phyloP scores from a whole-genome alignment of 2,888 invertebrate species.

The Tetropium fuscum region DNA sequence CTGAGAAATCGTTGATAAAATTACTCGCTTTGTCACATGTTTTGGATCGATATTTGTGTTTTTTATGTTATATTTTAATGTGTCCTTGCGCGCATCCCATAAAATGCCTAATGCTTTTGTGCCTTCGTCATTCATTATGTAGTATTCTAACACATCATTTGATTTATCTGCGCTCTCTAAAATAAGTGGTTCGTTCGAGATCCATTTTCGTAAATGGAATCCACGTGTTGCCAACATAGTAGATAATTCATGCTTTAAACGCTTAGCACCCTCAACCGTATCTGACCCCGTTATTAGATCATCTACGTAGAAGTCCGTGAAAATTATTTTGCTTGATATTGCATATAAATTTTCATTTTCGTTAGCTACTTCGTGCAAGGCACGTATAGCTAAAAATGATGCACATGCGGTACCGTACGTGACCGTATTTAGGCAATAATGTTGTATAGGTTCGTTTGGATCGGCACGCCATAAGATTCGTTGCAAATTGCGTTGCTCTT shows the following conservation, averaged over 20 bases:
- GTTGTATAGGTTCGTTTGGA: neutral
- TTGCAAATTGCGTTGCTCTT: constrained; percentile 13
- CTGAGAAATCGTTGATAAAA: constrained; percentile 1
- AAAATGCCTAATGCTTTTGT: neutral
- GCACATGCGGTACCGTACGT: neutral
- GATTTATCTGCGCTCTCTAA: neutral
- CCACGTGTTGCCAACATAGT: neutral
- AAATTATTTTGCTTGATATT: neutral
- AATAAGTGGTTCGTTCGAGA: too few relatives aligned
- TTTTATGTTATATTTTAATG: neutral
- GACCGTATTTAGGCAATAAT: neutral
- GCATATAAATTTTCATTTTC: neutral
- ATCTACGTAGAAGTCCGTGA: neutral
- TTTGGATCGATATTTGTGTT: neutral
- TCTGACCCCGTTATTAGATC: neutral
- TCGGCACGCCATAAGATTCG: constrained; percentile 17
- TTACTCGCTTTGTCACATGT: neutral
- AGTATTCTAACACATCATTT: neutral
- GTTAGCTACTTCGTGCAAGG: neutral
- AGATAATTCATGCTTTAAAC: neutral
- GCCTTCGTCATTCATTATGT: too few relatives aligned
- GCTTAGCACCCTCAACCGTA: neutral
- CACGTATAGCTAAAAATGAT: neutral
- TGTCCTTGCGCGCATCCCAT: neutral
- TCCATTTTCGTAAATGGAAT: neutral